Evolutionary conservation across 1,140 invertebrate species (phyloP).

Genomic region (Drosophila orosa): DNA sequence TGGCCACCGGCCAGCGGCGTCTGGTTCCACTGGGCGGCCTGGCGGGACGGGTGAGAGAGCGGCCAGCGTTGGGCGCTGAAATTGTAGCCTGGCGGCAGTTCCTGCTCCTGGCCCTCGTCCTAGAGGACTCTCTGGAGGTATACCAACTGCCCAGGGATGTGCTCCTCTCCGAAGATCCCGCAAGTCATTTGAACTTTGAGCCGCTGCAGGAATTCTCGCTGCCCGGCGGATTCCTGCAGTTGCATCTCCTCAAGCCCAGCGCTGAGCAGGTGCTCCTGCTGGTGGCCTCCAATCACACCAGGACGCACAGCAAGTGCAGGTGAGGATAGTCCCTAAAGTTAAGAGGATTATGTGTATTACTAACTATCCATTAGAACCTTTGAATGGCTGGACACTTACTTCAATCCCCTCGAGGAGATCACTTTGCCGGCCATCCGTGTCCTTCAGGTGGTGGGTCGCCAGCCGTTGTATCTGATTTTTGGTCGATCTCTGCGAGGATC

Average conservation of each 20-base stretch:
- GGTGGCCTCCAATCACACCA: conserved; percentile 55
- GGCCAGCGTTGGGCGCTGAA: conserved; percentile 37
- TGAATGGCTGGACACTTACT: conserved; percentile 75
- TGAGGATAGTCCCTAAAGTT: conserved; percentile 3
- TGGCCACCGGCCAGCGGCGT: conserved; percentile 54
- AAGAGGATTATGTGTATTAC: neutral
- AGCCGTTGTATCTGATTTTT: conserved; percentile 59
- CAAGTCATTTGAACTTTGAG: conserved; percentile 35
- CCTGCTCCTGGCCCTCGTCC: conserved; percentile 59
- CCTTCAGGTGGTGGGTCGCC: conserved; percentile 58
- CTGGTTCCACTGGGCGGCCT: conserved; percentile 60
- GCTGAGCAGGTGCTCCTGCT: conserved; percentile 63
- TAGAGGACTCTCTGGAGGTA: conserved; percentile 62
- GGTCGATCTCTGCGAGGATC: conserved; percentile 53
- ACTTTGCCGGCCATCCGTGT: conserved; percentile 57
- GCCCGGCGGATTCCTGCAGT: conserved; percentile 49
- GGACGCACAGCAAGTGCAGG: conserved; percentile 51
- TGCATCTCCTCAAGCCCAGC: conserved; percentile 60
- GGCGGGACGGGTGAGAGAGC: conserved; percentile 34
- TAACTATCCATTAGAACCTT: conserved; percentile 54
- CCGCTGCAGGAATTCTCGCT: conserved; percentile 73
- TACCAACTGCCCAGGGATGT: conserved; percentile 61
- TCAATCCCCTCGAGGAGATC: conserved; percentile 73
- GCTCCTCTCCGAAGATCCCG: conserved; percentile 32
- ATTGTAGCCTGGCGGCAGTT: conserved; percentile 67